These are phyloP conservation scores for Tympanuchus pallidicinctus DNA, from an alignment of 2,113 vertebrate species.

Conservation along the genomic window DNA sequence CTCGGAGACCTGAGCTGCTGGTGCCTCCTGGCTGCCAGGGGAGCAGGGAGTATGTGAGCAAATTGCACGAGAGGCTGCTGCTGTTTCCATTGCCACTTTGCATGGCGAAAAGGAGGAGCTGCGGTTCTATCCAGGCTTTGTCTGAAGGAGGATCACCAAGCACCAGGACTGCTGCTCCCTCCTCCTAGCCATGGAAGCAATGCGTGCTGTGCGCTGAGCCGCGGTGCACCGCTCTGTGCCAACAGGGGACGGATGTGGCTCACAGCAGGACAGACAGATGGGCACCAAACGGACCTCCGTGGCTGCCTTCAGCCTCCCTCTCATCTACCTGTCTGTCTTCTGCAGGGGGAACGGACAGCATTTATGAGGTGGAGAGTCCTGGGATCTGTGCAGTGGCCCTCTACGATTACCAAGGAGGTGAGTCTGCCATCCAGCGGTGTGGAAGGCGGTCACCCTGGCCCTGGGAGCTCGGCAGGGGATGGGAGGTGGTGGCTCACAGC, in stretches of 20 bases:
- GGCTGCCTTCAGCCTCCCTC: not conserved
- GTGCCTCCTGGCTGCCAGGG: not conserved
- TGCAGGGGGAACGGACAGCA: not conserved
- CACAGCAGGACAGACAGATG: not conserved
- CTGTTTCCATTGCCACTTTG: accelerated
- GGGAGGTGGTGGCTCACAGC: not conserved
- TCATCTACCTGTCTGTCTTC: not conserved
- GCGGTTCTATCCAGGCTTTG: not conserved
- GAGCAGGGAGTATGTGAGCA: not conserved
- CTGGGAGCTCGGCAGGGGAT: accelerated
- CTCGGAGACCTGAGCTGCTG: not conserved
- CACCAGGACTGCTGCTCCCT: not conserved
- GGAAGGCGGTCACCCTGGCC: not conserved
- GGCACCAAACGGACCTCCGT: not conserved
- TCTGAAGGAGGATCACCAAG: not conserved
- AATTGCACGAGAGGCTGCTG: not conserved
- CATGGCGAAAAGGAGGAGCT: not conserved
- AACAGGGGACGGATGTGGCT: not conserved
- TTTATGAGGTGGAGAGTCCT: not conserved
- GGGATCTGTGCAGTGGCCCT: slow-evolving; percentile 47
- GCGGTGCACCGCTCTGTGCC: not conserved
- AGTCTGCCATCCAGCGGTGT: not conserved
- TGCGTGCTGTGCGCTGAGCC: not conserved
- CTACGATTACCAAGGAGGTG: slow-evolving; percentile 68
- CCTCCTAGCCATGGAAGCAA: not conserved